Base-by-base conservation (phyloP, 1,140 invertebrate genomes). In the Apocrypta bakeri region DNA sequence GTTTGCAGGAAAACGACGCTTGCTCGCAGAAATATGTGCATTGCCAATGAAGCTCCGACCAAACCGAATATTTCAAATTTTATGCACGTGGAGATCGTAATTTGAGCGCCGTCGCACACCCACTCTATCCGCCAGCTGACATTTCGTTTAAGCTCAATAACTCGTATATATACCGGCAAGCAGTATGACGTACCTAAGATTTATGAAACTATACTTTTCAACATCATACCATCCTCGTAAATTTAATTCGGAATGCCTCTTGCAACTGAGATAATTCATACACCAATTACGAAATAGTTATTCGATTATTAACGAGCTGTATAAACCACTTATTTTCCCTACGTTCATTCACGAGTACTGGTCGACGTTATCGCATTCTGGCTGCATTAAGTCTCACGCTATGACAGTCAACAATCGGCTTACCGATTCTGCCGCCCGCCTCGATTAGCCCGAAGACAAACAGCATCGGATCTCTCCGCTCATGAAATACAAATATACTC, bases 351-450 rank as follows among this genome's bases (percentile, higher is more conserved):
- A 56, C 48, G 14, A 21, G 21, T n/a, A 21, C 48, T 6, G 17
- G 2, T 2, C 0, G 17, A 56, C 12, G 25, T 77, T 64, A 77
- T 64, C 61, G 29, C 61, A 25, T 27, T 27, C 27, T 75, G 29
- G 61, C 61, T 37, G 61, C 61, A 77, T 77, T 77, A 77, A 77
- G 61, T 77, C 73, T 56, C 29, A 21, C 24, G 75, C 76, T 68
- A 42, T 76, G 69, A 76, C 72, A 82, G 63, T 75, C 81, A 82
- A 76, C 33, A 74, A 81, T 42, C 68, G 71, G 79, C 69, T 72
- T 74, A 66, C 72, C 71, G 71, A 68, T 75, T 42, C 63, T 14
- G 14, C 56, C 31, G 25, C 24, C 29, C 31, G 25, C 24, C 29
- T 68, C 64, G 76, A 78, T 78, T 78, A 78, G 76, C 63, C 64